These are phyloP conservation scores for Drosophila cracens DNA, from an alignment of 2,888 invertebrate genomes.

Conservation along the genomic window DNA sequence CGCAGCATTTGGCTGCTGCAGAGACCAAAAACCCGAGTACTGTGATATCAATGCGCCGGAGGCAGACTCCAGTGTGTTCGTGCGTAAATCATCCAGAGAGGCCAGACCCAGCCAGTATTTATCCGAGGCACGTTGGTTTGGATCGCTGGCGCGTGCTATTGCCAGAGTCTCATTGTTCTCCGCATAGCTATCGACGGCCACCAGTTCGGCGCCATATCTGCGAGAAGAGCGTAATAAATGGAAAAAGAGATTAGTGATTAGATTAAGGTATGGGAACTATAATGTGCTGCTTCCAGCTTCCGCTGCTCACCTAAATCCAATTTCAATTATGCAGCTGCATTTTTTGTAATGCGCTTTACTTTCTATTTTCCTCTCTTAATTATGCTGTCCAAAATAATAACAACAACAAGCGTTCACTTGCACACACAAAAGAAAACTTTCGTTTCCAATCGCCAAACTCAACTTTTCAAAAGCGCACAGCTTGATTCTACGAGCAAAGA, in stretches of 20 bases:
- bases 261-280: constrained; percentile 13
- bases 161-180: constrained; percentile 96
- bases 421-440: constrained; percentile 68
- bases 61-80: constrained; percentile 97
- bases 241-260: constrained; percentile 38
- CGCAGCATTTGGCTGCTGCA: constrained; percentile 94
- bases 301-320: constrained; percentile 41
- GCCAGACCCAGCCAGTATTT: constrained; percentile 96
- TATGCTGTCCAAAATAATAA: constrained; percentile 60
- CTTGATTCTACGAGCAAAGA: constrained; percentile 47
- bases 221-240: constrained; percentile 5
- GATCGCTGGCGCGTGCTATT: constrained; percentile 89
- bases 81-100: constrained; percentile 95
- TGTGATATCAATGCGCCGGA: constrained; percentile 95
- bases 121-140: constrained; percentile 88
- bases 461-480: constrained; percentile 30
- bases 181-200: constrained; percentile 94
- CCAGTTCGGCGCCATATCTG: constrained; percentile 97
- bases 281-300: constrained; percentile 40
- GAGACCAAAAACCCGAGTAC: constrained; percentile 97
- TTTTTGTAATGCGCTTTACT: constrained; percentile 64
- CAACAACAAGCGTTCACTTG: constrained; percentile 19
- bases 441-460: constrained; percentile 74
- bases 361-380: constrained; percentile 71
- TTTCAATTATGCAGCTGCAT: constrained; percentile 65